Evolutionary conservation across 1,140 invertebrate genomes (phyloP), one percentile per base, ranked within the genome.

Genomic region (Magallana ariakensis): DNA sequence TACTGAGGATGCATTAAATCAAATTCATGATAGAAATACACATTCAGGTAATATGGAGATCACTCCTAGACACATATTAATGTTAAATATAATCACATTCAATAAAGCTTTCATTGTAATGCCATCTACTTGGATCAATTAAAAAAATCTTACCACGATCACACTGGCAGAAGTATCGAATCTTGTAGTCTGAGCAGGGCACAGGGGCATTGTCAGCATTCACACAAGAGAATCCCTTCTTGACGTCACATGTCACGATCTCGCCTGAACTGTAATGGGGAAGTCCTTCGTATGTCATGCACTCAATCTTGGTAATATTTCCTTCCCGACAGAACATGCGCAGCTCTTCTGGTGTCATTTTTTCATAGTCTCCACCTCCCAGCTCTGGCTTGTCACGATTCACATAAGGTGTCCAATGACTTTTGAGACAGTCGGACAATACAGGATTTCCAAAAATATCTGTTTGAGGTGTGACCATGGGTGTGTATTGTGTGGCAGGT

Each of bases 101-200:
- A 46, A n/a, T n/a, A n/a, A n/a, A n/a, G n/a, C n/a, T n/a, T n/a
- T n/a, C n/a, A n/a, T n/a, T n/a, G n/a, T n/a, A n/a, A n/a, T n/a
- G n/a, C n/a, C n/a, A n/a, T n/a, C n/a, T n/a, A n/a, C n/a, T n/a
- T n/a, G n/a, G n/a, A n/a, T n/a, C n/a, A n/a, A 60, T 60, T 60
- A 60, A 60, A 60, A 81, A 54, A n/a, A 26, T 15, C 60, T 80
- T 80, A 66, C 60, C 26, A 11, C 22, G n/a, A 8, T 87, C 66
- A 85, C 95, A 95, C 19, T 93, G 83, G 87, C 95, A 95, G 82
- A 89, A 91, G 83, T 95, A 94, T 87, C 94, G 90, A 26, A 95
- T 92, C 89, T 95, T 94, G 89, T 94, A 94, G 88, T 95, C 94
- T 8, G 89, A 84, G 85, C 95, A 95, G 15, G 89, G 86, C 53